Evolutionary conservation across 2,888 invertebrate genomes (phyloP), one percentile per base, ranked within the genome.

Genomic region (Pediacus dermestoides): DNA sequence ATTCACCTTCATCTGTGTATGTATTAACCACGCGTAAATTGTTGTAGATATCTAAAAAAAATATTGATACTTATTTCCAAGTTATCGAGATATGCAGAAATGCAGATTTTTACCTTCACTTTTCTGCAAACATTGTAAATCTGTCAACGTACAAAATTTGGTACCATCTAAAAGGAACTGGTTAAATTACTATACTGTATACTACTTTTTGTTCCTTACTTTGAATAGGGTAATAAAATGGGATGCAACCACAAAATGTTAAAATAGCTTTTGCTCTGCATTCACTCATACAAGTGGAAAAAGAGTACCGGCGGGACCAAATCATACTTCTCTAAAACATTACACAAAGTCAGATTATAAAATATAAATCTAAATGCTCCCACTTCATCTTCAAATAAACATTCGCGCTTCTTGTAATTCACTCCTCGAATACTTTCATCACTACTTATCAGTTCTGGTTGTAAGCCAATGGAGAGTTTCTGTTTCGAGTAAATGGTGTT

Each of bases 211-310:
- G n/a, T n/a, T n/a, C n/a, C n/a, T 15, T 34, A 42, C 39, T 32
- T 33, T 21, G 18, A 3, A 30, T 10, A 1, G 39, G 37, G 14
- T 42, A 39, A 16, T 42, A 45, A 30, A 27, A 46, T n/a, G 45
- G 45, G 4, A 39, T 16, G 16, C 45, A 46, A 4, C 10, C 11
- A 9, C 45, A 46, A 11, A 36, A 31, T 12, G 27, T 27, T 7
- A 26, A 21, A 16, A 42, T 34, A 11, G 30, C 36, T 21, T 22
- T 39, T 3, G 39, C 36, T 31, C 34, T 42, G 12, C 46, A 46
- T 21, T 36, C 28, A 26, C 36, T 42, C 2, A 42, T 37, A 18
- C 46, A 46, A 27, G 39, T 42, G 3, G 34, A 7, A 16, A 42
- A 42, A 26, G 35, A 35, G 30, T 46, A 46, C 6, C 11, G 10